Evolutionary conservation across 1,140 invertebrate genomes (phyloP), one percentile per base, ranked within the genome.

Genomic region (Magallana angulata): DNA sequence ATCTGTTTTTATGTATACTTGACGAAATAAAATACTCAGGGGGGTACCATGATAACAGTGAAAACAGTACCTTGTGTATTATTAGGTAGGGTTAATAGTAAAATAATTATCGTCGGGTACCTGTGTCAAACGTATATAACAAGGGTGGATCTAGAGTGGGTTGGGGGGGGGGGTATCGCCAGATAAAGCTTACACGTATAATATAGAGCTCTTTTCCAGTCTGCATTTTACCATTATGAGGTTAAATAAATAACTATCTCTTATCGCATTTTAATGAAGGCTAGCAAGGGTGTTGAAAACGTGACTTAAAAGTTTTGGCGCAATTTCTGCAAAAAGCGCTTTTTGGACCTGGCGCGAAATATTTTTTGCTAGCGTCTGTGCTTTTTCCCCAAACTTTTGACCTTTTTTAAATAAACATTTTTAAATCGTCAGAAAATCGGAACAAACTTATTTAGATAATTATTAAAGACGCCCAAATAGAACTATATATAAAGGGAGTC

Each of bases 221-320:
- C 18, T 64, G 60, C 60, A 64, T 64, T 64, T 64, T n/a, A 64
- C 16, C 60, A 64, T 64, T n/a, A 64, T 64, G 60, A 64, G 60
- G 60, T 64, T 64, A 64, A 64, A 64, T 64, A 64, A 64, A 64
- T 64, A 64, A 18, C 60, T 64, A 64, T 64, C 60, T 64, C 60
- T 64, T 64, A 64, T 64, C 60, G 60, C 60, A 18, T 64, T 64
- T 64, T 64, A 64, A 64, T 64, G 60, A 64, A 64, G 60, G 60
- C 60, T 64, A 64, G 60, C 60, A 64, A 64, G 60, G 60, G 60
- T 64, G 60, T 64, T 18, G 60, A 64, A 64, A 64, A 64, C 60
- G 60, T 64, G 60, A 64, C 60, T n/a, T 64, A n/a, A 48, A 62
- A n/a, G 60, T 64, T 64, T 64, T 64, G 60, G 60, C 16, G 60